Conservation (phyloP, 1,140 invertebrate genomes). For the Heliothis virescens region DNA sequence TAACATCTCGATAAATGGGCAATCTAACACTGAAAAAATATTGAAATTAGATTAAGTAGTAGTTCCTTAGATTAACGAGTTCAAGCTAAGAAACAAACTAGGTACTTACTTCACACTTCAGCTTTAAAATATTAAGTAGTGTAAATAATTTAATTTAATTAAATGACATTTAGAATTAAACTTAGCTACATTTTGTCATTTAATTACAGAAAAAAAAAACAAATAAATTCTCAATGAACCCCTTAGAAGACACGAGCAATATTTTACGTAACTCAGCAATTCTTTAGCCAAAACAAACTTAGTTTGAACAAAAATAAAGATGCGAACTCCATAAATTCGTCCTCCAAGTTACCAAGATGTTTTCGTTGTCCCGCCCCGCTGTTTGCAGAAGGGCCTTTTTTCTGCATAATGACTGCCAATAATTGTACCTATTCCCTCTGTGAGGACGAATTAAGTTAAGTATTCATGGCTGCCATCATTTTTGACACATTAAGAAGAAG, state of each 20-base stretch:
- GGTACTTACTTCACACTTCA: no score
- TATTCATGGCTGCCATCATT: constrained; percentile 41
- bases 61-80: no score
- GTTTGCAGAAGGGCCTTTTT: constrained; percentile 46
- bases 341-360: constrained; percentile 38
- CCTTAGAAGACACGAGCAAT: neutral
- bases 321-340: constrained; percentile 1
- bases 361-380: constrained; percentile 30
- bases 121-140: no score
- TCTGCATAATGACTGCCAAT: constrained; percentile 51
- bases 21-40: no score
- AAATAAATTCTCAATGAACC: neutral
- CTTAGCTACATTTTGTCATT: no score
- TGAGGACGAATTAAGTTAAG: constrained; percentile 44
- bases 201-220: no score
- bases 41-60: no score
- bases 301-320: neutral
- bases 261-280: neutral
- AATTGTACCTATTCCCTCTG: constrained; percentile 47
- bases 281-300: constrained; percentile 5
- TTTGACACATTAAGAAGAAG: constrained; percentile 44
- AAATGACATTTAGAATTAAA: no score
- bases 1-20: no score
- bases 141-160: no score
- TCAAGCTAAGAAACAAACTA: no score